phyloP scores from a whole-genome alignment of 2,113 vertebrate species.

The Panthera uncia region DNA sequence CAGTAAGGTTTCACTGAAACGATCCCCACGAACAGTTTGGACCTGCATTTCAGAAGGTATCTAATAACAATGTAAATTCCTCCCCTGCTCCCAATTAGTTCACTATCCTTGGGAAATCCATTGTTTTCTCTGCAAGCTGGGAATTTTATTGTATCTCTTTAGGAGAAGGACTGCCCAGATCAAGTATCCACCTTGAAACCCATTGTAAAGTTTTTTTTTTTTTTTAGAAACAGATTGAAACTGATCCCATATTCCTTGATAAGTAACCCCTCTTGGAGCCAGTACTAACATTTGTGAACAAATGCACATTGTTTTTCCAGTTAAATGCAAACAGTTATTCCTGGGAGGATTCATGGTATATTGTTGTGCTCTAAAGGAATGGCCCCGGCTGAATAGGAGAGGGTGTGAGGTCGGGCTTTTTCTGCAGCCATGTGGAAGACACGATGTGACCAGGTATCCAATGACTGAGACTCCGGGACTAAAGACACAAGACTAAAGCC shows the following conservation, averaged over 20 bases:
- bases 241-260: constrained; percentile 43
- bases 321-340: constrained; percentile 42
- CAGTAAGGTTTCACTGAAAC: constrained; percentile 24
- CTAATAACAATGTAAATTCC: background rate
- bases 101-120: constrained; percentile 19
- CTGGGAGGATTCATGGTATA: background rate
- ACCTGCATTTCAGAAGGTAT: constrained; percentile 9
- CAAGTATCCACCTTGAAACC: constrained; percentile 59
- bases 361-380: constrained; percentile 50
- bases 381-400: background rate
- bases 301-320: constrained; percentile 21
- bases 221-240: constrained; percentile 55
- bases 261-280: background rate
- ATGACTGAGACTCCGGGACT: background rate
- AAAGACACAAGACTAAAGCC: constrained; percentile 26
- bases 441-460: constrained; percentile 5
- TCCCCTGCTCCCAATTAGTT: background rate
- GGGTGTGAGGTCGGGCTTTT: background rate
- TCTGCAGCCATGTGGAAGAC: background rate
- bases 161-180: constrained; percentile 38
- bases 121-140: constrained; percentile 50
- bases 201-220: constrained; percentile 28
- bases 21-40: background rate
- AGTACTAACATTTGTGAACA: constrained; percentile 40
- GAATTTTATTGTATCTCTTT: constrained; percentile 45